These are phyloP conservation scores for Acrocephalus kingi DNA, from an alignment of 2,113 vertebrate genomes.

Conservation along the genomic window DNA sequence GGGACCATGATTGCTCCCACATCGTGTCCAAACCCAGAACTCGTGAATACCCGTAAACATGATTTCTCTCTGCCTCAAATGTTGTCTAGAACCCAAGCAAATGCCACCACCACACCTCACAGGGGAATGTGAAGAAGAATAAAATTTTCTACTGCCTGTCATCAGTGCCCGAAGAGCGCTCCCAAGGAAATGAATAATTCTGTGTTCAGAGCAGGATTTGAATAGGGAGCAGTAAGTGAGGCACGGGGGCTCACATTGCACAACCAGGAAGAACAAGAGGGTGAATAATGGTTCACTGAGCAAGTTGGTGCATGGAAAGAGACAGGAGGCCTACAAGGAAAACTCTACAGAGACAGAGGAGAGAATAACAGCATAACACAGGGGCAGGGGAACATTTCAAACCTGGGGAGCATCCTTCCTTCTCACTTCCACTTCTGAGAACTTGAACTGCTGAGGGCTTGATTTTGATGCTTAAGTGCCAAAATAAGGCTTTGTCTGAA, in stretches of 20 bases:
- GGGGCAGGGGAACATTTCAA: rapidly evolving
- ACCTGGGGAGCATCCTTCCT: not conserved
- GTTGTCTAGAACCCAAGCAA: not conserved
- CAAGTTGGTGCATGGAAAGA: conserved; percentile 19
- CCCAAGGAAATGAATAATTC: conserved; percentile 51
- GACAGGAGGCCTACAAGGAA: not conserved
- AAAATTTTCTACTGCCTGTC: not conserved
- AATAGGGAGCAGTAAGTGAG: not conserved
- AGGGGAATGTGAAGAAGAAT: not conserved
- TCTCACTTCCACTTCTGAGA: not conserved
- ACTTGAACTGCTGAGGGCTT: not conserved
- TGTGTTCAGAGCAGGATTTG: not conserved
- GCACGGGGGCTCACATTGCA: conserved; percentile 10
- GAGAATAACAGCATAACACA: not conserved
- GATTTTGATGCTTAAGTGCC: not conserved
- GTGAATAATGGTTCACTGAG: conserved; percentile 37
- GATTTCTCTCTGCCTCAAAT: not conserved
- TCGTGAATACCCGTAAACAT: not conserved
- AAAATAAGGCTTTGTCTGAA: not conserved
- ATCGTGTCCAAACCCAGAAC: not conserved
- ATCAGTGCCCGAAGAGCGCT: not conserved
- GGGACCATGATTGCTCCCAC: rapidly evolving
- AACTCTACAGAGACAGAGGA: not conserved
- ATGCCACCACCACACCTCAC: conserved; percentile 8
- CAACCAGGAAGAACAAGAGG: conserved; percentile 5